These are phyloP conservation scores for Mionectes macconnelli DNA, from an alignment of 2,113 vertebrate genomes.

Conservation along the genomic window DNA sequence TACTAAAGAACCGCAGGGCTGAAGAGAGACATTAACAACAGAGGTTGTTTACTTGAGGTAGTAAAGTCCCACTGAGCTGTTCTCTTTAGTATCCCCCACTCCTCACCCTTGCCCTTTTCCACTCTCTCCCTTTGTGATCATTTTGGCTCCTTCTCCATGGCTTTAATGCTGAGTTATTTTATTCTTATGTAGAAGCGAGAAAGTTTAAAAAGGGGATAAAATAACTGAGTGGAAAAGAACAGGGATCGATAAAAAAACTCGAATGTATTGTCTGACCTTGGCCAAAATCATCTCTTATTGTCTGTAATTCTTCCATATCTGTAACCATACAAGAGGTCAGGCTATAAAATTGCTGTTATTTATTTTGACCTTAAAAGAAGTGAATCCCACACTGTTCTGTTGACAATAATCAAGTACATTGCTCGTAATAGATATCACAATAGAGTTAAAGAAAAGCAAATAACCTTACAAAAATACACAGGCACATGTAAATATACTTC, in stretches of 20 bases:
- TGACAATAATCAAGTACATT: neutral
- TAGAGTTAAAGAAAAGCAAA: neutral
- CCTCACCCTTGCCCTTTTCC: neutral
- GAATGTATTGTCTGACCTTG: neutral
- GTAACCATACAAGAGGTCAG: neutral
- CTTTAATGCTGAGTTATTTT: neutral
- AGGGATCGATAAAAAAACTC: neutral
- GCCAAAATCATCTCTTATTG: neutral
- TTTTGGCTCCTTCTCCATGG: neutral
- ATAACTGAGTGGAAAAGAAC: neutral
- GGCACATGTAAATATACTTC: neutral
- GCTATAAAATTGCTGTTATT: neutral
- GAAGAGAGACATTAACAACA: neutral
- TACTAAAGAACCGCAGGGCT: neutral
- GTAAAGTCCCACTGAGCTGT: neutral
- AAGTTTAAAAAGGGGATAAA: neutral
- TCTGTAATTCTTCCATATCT: neutral
- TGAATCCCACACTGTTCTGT: neutral
- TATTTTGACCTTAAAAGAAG: neutral
- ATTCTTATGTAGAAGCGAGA: neutral
- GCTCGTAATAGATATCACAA: neutral
- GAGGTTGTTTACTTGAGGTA: neutral
- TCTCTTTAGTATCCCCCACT: neutral
- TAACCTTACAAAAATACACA: neutral
- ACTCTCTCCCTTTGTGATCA: neutral